Base-by-base conservation (phyloP, 2,888 invertebrate genomes). In the Chymomyza amoena region DNA sequence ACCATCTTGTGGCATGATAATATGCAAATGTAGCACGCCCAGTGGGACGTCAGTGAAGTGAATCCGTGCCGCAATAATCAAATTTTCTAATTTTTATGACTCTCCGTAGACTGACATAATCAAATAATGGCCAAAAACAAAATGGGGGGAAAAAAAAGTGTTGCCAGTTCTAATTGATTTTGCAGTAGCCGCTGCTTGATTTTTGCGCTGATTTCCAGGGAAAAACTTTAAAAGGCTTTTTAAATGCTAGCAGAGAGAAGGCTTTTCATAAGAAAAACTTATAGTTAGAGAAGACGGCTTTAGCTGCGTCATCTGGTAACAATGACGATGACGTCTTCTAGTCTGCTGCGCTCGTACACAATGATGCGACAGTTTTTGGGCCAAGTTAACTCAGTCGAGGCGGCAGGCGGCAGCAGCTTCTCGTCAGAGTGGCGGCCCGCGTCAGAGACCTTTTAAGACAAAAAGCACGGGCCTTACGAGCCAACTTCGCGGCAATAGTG, bases 61-160 rank as follows among this genome's bases (percentile, higher is more conserved):
- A 78, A 79, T 81, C 87, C 54, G 59, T 13, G 57, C 59, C 54
- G 54, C 51, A 50, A 54, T 50, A 57, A 90, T 89, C 89, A 89
- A 89, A 89, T 89, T 89, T 89, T 87, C 86, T 89, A 89, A 89
- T 89, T 89, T 89, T 89, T 89, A 89, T 76, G 80, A 76, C 76
- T 84, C 89, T 88, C 68, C 67, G 64, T 32, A 7, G 36, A 28
- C 52, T n/a, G 62, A 73, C 66, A 78, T 77, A 81, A 77, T 81
- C 78, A 81, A 81, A 77, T 84, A 80, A 79, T 77, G 73, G 74
- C 73, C 76, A 73, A 76, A 74, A 73, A 62, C 39, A 45, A 13
- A 45, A 45, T 13, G 32, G 28, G 28, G 3, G 28, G 4, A 13
- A 13, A 45, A 45, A 10, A 45, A 45, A 45, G 39, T 45, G 39